Base-by-base conservation (phyloP, 1,140 invertebrate species). In the Zaprionus tsacasi region DNA sequence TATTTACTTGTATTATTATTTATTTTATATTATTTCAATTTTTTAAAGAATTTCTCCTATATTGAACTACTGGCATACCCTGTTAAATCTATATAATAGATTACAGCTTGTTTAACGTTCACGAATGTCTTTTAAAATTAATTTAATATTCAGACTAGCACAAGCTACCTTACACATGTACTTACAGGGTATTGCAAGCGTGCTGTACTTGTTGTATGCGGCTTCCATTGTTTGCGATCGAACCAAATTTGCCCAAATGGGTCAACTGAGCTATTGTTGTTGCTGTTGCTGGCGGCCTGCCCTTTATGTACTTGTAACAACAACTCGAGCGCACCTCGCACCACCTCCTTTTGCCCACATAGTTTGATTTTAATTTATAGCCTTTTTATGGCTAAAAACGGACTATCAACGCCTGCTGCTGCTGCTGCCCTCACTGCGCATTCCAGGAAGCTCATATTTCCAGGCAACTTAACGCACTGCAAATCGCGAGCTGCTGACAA, bases 191-290 rank as follows among this genome's bases (percentile, higher is more conserved):
- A 52, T 70, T 10, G 27, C 65, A 56, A 72, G 75, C 36, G 59
- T 54, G 21, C 11, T 57, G 43, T 38, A 56, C 57, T 55, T 73
- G 40, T 58, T 76, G 56, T 25, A 2, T 15, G 8, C n/a, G 64
- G 72, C 57, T 76, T 8, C 48, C 83, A 88, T 88, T 88, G 83
- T 88, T 81, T 75, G 25, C 52, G 68, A 43, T 12, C 72, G 21
- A 70, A 87, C 55, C 55, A 80, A 82, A 88, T 89, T 81, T 80
- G 78, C 85, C 81, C 83, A 88, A 89, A 88, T 88, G 81, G 83
- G 83, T 89, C 82, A 21, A 33, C 68, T 72, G 54, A 48, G 64
- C 17, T 36, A 40, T 13, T 38, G 63, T 36, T 27, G 21, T 43
- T 57, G 38, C 35, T 45, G 73, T 30, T 33, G 52, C 45, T 45